Conservation (phyloP, 2,888 invertebrate genomes). For the Ormyrus labotus region DNA sequence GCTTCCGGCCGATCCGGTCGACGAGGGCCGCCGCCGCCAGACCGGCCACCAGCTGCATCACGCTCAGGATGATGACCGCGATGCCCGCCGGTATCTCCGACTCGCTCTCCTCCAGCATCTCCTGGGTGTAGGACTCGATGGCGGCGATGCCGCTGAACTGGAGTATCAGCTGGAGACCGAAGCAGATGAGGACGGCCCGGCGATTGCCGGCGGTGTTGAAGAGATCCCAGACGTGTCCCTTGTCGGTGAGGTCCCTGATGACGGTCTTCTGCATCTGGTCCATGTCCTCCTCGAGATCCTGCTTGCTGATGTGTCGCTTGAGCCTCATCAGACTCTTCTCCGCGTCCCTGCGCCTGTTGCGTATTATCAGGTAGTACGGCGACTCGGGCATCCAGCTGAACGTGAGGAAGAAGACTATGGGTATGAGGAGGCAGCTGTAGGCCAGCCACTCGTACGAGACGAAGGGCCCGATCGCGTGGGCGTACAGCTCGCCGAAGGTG, state of each 20-base stretch:
- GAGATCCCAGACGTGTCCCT: constrained; percentile 77
- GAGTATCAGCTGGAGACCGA: constrained; percentile 79
- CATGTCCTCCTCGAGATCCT: constrained; percentile 76
- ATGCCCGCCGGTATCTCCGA: constrained; percentile 76
- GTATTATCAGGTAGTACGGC: constrained; percentile 80
- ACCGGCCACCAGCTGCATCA: constrained; percentile 78
- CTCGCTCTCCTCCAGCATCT: constrained; percentile 78
- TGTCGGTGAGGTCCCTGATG: constrained; percentile 78
- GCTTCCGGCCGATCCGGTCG: constrained; percentile 78
- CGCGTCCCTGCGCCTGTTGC: constrained; percentile 76
- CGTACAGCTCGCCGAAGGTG: constrained; percentile 72
- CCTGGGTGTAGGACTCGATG: constrained; percentile 80
- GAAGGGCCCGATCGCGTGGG: constrained; percentile 73
- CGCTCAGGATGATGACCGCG: constrained; percentile 80
- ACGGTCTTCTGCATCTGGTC: constrained; percentile 76
- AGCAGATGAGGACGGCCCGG: constrained; percentile 72
- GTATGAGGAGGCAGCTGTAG: constrained; percentile 76
- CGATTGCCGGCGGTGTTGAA: constrained; percentile 78
- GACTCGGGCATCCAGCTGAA: constrained; percentile 81
- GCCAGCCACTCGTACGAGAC: constrained; percentile 73
- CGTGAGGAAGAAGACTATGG: constrained; percentile 76
- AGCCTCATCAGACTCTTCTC: constrained; percentile 75
- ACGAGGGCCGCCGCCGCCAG: constrained; percentile 76
- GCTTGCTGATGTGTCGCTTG: constrained; percentile 77
- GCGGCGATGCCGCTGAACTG: constrained; percentile 80